Evolutionary conservation across 2,888 invertebrate genomes (phyloP).

Genomic region (Onthophagus sagittarius): DNA sequence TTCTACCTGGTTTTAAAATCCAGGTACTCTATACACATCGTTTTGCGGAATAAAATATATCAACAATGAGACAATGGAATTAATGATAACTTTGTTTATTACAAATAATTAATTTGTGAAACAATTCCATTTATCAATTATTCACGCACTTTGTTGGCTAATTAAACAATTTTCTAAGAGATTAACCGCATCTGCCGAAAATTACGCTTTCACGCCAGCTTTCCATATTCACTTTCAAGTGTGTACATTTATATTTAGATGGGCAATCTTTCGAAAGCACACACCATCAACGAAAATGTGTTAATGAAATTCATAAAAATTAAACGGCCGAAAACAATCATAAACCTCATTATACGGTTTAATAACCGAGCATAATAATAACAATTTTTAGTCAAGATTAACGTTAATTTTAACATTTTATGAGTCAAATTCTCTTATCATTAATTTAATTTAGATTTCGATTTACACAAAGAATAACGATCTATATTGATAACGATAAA

Average conservation of each 20-base stretch:
- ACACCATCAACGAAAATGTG: neutral
- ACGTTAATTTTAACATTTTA: no score
- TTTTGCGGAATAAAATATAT: no score
- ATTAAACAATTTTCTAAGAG: neutral
- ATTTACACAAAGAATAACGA: no score
- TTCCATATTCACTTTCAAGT: neutral
- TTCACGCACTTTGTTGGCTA: neutral
- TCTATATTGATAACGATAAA: no score
- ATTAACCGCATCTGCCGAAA: neutral
- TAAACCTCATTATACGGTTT: neutral
- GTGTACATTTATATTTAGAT: neutral
- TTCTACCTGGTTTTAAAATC: neutral
- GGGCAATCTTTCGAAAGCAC: neutral
- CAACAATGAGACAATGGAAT: no score
- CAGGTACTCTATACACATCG: no score
- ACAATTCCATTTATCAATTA: no score
- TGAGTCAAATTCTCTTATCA: neutral
- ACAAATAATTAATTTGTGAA: no score
- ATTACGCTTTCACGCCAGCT: neutral
- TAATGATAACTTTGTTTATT: no score
- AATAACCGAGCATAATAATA: neutral
- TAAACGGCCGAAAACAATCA: neutral
- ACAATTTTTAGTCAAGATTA: no score
- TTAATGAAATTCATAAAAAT: neutral
- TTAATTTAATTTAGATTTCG: no score